Percentiles rank a stretch among this genome's conserved stretches.
These are phyloP conservation scores for Apis florea DNA, from an alignment of 1,140 invertebrate genomes.

Conservation along the genomic window DNA sequence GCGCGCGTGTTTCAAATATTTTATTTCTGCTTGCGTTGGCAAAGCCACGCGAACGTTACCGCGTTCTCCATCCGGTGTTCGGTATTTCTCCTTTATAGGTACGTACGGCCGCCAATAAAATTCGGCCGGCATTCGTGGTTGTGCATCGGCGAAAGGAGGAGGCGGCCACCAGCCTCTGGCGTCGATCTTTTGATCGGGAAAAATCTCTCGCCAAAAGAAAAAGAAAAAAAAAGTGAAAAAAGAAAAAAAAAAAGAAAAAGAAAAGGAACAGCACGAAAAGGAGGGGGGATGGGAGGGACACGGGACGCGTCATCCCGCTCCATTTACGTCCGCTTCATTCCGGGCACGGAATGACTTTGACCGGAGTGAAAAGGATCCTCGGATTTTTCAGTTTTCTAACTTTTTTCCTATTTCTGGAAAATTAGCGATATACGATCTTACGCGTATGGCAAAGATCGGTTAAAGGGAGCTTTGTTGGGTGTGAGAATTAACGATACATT, in stretches of 20 bases:
- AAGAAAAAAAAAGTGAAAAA: not conserved
- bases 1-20: constrained; percentile 74
- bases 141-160: not conserved
- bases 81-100: constrained; percentile 48
- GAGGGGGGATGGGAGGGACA: constrained; percentile 1
- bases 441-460: too few species aligned
- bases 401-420: not conserved
- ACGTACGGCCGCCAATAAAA: constrained; percentile 52
- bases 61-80: constrained; percentile 28
- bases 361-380: not conserved
- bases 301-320: constrained; percentile 25
- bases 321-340: constrained; percentile 60
- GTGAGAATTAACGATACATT: too few species aligned
- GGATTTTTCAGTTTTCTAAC: not conserved
- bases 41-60: constrained; percentile 49
- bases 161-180: not conserved
- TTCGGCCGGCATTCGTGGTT: constrained; percentile 4
- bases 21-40: constrained; percentile 73
- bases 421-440: not conserved
- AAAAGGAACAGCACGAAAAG: not conserved
- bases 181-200: constrained; percentile 57
- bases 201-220: constrained; percentile 55
- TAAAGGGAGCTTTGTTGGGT: too few species aligned
- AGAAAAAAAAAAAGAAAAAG: not conserved
- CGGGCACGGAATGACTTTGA: constrained; percentile 51